Evolutionary conservation across 2,113 vertebrate species (phyloP).

Genomic region (Daboia siamensis): DNA sequence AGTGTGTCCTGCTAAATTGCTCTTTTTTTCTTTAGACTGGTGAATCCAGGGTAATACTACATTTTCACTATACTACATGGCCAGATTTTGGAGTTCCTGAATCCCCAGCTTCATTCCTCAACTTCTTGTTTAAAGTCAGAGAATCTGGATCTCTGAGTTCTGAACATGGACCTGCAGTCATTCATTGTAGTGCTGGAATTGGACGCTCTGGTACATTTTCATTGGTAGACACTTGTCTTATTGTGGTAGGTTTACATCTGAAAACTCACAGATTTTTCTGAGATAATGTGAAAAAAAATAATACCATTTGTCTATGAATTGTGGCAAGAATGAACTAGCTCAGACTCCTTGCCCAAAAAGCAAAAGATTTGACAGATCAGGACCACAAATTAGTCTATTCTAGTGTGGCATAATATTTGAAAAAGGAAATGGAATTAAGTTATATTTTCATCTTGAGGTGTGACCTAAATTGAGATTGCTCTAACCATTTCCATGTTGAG

Average conservation of each 20-base stretch:
- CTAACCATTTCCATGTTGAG: background rate
- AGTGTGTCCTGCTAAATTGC: conserved; percentile 4
- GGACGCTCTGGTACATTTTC: conserved; percentile 94
- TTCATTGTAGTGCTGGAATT: conserved; percentile 97
- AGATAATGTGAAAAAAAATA: background rate
- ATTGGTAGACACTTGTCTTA: conserved; percentile 91
- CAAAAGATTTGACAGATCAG: background rate
- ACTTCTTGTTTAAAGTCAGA: conserved; percentile 94
- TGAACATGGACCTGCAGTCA: conserved; percentile 83
- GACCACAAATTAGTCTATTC: background rate
- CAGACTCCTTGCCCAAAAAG: background rate
- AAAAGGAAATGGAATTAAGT: background rate
- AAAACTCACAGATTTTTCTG: background rate
- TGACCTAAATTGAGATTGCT: background rate
- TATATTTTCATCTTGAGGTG: too few species aligned
- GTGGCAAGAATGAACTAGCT: background rate
- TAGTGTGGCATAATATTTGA: background rate
- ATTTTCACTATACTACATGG: conserved; percentile 99
- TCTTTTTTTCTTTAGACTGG: conserved; percentile 75
- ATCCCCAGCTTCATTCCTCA: conserved; percentile 94
- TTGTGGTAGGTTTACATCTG: conserved; percentile 80
- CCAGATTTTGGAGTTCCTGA: conserved; percentile 99
- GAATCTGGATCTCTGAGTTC: conserved; percentile 85
- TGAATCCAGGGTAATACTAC: conserved; percentile 87
- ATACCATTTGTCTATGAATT: background rate